A percentile compares a stretch with the other conserved stretches of the same genome.
phyloP scores from a whole-genome alignment of 2,113 vertebrate species.

The Notothenia coriiceps region DNA sequence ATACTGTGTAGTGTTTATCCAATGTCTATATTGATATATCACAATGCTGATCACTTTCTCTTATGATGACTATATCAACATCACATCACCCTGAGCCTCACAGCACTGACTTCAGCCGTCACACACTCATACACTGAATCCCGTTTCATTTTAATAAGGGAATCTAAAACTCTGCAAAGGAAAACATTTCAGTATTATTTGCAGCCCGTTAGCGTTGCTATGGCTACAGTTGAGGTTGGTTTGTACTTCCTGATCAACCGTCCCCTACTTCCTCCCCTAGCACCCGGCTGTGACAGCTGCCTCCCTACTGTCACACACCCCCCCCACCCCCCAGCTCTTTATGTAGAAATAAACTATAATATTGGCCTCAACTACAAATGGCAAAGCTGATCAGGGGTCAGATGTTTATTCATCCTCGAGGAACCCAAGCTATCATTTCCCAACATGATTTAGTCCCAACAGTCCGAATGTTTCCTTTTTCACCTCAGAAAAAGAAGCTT shows the following conservation, averaged over 20 bases:
- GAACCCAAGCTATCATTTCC: not conserved
- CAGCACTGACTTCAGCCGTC: not conserved
- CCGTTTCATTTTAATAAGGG: conserved; percentile 1
- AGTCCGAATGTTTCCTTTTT: not conserved
- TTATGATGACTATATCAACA: not conserved
- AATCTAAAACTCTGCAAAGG: not conserved
- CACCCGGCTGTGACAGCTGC: conserved; percentile 47
- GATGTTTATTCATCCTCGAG: not conserved
- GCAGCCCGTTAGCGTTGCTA: conserved; percentile 40
- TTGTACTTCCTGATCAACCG: conserved; percentile 82
- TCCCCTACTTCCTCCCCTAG: conserved; percentile 76
- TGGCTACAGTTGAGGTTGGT: conserved; percentile 76
- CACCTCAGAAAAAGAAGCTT: not conserved
- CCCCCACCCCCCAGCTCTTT: not conserved
- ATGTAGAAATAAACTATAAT: conserved; percentile 1
- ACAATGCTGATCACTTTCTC: conserved; percentile 15
- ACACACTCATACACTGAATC: not conserved
- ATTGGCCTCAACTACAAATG: not conserved
- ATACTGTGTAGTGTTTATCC: not conserved
- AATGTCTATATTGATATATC: conserved; percentile 14
- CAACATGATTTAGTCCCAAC: not conserved
- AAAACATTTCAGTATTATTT: conserved; percentile 21
- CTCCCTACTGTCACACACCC: conserved; percentile 21
- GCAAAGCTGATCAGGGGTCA: not conserved
- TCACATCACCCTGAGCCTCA: not conserved